These are phyloP conservation scores for Galeruca laticollis DNA, from an alignment of 2,888 invertebrate species.

Conservation along the genomic window DNA sequence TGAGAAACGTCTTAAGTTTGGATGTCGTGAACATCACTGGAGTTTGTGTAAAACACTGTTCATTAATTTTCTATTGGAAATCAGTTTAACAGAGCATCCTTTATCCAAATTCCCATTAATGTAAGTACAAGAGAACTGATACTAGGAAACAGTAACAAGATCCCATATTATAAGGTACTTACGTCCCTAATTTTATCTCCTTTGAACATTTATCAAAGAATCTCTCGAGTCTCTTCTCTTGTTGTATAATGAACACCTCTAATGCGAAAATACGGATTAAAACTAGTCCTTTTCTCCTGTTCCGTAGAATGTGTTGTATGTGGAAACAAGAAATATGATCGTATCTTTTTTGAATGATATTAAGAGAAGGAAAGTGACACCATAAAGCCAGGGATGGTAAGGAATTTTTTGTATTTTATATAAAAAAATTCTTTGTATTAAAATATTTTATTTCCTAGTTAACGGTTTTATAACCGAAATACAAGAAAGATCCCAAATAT, in stretches of 20 bases:
- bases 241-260: slow-evolving; percentile 56
- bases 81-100: too few species aligned
- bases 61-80: too few species aligned
- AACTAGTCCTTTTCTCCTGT: slow-evolving; percentile 31
- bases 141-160: slow-evolving; percentile 52
- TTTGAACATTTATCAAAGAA: slow-evolving; percentile 59
- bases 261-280: slow-evolving; percentile 54
- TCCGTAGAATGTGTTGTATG: slow-evolving; percentile 15
- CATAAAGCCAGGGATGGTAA: too few species aligned
- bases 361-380: not conserved
- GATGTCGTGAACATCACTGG: too few species aligned
- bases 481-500: too few species aligned
- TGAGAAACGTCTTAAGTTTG: too few species aligned
- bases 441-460: too few species aligned
- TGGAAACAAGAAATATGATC: slow-evolving; percentile 41
- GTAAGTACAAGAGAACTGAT: slow-evolving; percentile 32
- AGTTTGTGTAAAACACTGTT: too few species aligned
- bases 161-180: slow-evolving; percentile 54
- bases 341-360: slow-evolving; percentile 39
- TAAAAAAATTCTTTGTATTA: too few species aligned
- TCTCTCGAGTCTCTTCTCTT: slow-evolving; percentile 52
- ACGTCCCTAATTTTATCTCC: slow-evolving; percentile 54
- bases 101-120: slow-evolving; percentile 30
- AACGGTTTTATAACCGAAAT: too few species aligned
- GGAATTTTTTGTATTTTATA: too few species aligned